These are phyloP conservation scores for Hiodon alosoides DNA, from an alignment of 2,113 vertebrate genomes.

Conservation along the genomic window DNA sequence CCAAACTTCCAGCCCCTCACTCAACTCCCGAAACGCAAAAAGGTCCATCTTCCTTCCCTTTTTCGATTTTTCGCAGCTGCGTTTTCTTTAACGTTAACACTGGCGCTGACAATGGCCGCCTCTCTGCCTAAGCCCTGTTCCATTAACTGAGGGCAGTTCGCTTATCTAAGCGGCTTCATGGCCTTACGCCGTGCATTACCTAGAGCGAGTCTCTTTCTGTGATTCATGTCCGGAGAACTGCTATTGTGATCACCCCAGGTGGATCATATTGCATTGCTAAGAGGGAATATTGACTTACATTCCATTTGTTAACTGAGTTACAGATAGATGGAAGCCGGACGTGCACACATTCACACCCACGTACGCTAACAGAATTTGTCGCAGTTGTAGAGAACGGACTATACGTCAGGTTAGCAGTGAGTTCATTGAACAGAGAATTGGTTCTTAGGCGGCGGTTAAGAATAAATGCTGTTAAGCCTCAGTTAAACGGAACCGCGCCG, in stretches of 20 bases:
- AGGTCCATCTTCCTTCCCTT: too few relatives aligned
- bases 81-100: too few relatives aligned
- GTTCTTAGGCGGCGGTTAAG: neutral
- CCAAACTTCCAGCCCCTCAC: neutral
- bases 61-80: too few relatives aligned
- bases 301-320: slow-evolving; percentile 7
- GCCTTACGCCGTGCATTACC: slow-evolving; percentile 22
- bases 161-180: slow-evolving; percentile 1
- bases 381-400: neutral
- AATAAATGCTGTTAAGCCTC: slow-evolving; percentile 8
- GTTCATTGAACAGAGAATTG: slow-evolving; percentile 8
- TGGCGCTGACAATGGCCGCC: too few relatives aligned
- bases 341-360: neutral
- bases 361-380: neutral
- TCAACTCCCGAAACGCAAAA: neutral
- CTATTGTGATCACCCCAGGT: slow-evolving; percentile 39
- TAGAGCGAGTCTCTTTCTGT: slow-evolving; percentile 42
- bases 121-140: neutral
- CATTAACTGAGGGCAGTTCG: neutral
- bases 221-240: slow-evolving; percentile 49
- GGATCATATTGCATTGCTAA: slow-evolving; percentile 38
- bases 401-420: neutral
- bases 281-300: slow-evolving; percentile 10
- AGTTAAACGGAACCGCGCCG: neutral
- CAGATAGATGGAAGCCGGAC: neutral